A percentile compares a stretch with the other conserved stretches of the same genome.
Conservation (phyloP, 2,113 vertebrate genomes). For the Apteryx owenii region DNA sequence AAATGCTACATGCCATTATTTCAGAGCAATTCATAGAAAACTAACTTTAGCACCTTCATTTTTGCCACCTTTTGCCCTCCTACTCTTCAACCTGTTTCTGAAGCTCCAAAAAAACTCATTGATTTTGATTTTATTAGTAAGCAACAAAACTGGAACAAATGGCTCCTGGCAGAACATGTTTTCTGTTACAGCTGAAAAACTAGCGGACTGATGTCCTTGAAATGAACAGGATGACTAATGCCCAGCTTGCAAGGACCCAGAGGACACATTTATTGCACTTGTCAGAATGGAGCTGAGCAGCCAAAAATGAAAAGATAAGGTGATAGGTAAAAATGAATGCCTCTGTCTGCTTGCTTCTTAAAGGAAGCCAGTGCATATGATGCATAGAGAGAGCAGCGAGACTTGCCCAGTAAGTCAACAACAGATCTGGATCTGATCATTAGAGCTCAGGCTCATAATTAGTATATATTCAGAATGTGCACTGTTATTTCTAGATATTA, state of each 20-base stretch:
- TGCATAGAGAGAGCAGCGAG: background rate
- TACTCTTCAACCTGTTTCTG: conserved; percentile 35
- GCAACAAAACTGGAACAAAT: conserved; percentile 57
- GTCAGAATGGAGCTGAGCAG: conserved; percentile 58
- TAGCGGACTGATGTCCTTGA: conserved; percentile 57
- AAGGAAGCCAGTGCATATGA: background rate
- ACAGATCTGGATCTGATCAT: background rate
- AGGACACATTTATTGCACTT: conserved; percentile 56
- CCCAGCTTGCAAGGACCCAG: conserved; percentile 43
- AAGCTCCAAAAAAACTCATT: background rate
- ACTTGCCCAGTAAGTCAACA: background rate
- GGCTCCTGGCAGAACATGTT: conserved; percentile 50
- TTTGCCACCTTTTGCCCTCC: conserved; percentile 40
- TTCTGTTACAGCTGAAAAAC: conserved; percentile 57
- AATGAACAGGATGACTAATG: conserved; percentile 64
- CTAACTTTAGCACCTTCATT: conserved; percentile 25
- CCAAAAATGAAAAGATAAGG: conserved; percentile 29
- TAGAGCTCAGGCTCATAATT: background rate
- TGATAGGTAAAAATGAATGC: conserved; percentile 9
- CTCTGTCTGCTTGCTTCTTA: background rate
- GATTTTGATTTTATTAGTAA: conserved; percentile 61
- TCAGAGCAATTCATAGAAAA: background rate
- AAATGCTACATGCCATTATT: conserved; percentile 15
- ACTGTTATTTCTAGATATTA: background rate
- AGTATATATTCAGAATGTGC: background rate